Conservation (phyloP, 2,888 invertebrate genomes). For the Petrolisthes manimaculis region DNA sequence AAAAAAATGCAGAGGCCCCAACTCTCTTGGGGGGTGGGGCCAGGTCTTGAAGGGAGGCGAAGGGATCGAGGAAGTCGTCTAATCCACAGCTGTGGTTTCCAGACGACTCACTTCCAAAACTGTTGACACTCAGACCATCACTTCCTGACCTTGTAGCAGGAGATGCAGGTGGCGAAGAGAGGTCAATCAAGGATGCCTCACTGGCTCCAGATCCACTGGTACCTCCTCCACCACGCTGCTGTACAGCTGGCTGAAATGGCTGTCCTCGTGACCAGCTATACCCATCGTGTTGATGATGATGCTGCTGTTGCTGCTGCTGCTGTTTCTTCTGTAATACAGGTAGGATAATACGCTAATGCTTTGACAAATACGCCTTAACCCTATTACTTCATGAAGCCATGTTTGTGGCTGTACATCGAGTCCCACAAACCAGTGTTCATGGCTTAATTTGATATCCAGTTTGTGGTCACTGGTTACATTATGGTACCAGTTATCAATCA, state of each 20-base stretch:
- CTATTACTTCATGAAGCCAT: too few species aligned
- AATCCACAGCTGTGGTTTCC: slow-evolving; percentile 54
- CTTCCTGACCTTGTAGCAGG: slow-evolving; percentile 51
- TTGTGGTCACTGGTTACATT: too few species aligned
- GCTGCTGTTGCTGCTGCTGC: not conserved
- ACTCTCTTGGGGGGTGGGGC: slow-evolving; percentile 19
- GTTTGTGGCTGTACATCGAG: too few species aligned
- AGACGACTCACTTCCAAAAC: slow-evolving; percentile 51
- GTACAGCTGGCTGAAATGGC: not conserved
- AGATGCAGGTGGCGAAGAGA: slow-evolving; percentile 51
- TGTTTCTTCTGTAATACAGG: slow-evolving; percentile 6
- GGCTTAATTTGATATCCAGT: too few species aligned
- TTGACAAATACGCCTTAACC: too few species aligned
- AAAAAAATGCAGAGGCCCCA: slow-evolving; percentile 34
- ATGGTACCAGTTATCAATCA: too few species aligned
- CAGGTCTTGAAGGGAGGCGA: slow-evolving; percentile 29
- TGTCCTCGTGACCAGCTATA: not conserved
- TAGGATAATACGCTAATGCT: too few species aligned
- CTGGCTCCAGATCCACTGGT: not conserved
- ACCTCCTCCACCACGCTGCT: not conserved
- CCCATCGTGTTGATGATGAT: not conserved
- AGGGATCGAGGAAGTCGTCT: slow-evolving; percentile 51
- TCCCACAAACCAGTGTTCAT: too few species aligned
- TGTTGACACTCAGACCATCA: slow-evolving; percentile 55
- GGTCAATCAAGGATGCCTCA: slow-evolving; percentile 53